phyloP scores from a whole-genome alignment of 2,797 vertebrate genomes.

The Lithobates pipiens region DNA sequence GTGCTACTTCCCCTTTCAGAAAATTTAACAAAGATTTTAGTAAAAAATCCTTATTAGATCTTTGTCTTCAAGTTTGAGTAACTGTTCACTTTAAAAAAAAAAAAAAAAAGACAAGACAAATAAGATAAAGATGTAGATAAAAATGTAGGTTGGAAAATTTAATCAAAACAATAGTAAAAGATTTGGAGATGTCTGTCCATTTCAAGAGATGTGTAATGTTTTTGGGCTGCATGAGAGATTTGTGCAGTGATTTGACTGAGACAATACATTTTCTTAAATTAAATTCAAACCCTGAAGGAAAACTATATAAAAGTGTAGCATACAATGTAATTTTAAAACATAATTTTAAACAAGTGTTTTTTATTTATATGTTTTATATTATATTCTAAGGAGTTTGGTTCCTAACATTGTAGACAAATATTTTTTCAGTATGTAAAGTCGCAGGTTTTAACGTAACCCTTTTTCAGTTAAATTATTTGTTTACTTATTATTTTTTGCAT shows the following conservation, averaged over 20 bases:
- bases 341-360: constrained; percentile 44
- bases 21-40: no score
- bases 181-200: constrained; percentile 43
- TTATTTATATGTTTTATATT: constrained; percentile 40
- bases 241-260: constrained; percentile 47
- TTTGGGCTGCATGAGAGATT: constrained; percentile 46
- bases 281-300: constrained; percentile 59
- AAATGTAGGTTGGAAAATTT: constrained; percentile 30
- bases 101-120: no score
- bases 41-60: no score
- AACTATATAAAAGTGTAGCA: constrained; percentile 53
- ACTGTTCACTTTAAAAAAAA: no score
- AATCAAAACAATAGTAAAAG: constrained; percentile 38
- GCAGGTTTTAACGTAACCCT: no score
- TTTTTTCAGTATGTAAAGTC: constrained; percentile 5
- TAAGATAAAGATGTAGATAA: not conserved
- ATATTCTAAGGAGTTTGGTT: constrained; percentile 27
- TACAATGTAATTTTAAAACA: constrained; percentile 50
- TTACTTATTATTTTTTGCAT: no score
- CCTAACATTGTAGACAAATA: constrained; percentile 4
- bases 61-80: no score
- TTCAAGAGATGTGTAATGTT: constrained; percentile 43
- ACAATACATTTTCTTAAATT: constrained; percentile 60
- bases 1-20: no score
- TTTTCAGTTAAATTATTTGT: no score